These are phyloP conservation scores for Drosophila auraria DNA, from an alignment of 1,140 invertebrate species.

Conservation along the genomic window DNA sequence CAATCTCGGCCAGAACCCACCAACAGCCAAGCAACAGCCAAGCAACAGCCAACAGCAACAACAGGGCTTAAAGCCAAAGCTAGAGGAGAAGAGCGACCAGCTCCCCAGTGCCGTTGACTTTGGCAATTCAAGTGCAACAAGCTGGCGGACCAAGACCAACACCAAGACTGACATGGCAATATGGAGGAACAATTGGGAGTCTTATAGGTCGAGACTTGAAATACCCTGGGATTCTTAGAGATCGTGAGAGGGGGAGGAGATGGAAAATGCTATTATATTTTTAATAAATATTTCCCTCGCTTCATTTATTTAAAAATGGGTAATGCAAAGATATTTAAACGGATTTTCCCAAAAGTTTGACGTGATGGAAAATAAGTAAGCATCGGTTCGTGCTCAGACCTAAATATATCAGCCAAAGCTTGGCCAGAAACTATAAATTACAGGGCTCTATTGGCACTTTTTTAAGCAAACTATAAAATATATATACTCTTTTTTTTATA, in stretches of 20 bases:
- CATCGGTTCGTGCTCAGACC: too few species aligned
- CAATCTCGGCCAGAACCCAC: conserved; percentile 64
- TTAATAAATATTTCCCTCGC: too few species aligned
- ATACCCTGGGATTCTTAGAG: conserved; percentile 9
- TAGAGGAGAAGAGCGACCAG: conserved; percentile 11
- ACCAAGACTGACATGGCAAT: conserved; percentile 26
- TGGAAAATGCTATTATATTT: too few species aligned
- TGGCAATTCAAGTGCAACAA: conserved; percentile 79
- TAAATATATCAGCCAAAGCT: too few species aligned
- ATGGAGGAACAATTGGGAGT: not conserved
- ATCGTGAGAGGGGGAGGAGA: not conserved
- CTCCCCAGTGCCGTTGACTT: conserved; percentile 71
- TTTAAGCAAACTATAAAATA: too few species aligned
- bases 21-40: conserved; percentile 13
- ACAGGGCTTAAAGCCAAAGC: conserved; percentile 12
- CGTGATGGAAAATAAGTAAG: too few species aligned
- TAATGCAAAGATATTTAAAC: too few species aligned
- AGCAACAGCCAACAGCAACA: conserved; percentile 1
- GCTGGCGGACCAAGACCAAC: conserved; percentile 38
- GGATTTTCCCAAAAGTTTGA: not conserved
- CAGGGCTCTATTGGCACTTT: too few species aligned
- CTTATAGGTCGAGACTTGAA: not conserved
- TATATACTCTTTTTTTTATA: too few species aligned
- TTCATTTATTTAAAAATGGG: too few species aligned
- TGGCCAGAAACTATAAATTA: too few species aligned